Evolutionary conservation across 2,888 invertebrate species (phyloP).

Genomic region (Calliopum simillimum): DNA sequence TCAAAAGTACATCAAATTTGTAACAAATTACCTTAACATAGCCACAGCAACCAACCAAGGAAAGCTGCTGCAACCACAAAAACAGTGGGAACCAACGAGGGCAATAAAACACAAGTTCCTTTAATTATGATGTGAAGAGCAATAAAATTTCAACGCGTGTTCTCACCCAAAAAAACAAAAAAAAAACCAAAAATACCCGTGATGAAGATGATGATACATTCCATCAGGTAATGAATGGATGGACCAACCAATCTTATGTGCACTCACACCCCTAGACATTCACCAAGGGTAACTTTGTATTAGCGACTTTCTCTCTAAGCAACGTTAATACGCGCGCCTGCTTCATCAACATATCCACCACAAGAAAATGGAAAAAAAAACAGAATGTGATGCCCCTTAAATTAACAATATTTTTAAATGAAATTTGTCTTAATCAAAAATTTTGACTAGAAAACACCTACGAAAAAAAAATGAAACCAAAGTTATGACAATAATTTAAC

Average conservation of each 20-base stretch:
- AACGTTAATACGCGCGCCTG: too few species aligned
- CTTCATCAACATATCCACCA: too few species aligned
- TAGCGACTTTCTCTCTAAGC: background rate
- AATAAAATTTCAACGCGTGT: constrained; percentile 61
- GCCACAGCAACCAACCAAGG: background rate
- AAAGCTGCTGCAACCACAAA: too few species aligned
- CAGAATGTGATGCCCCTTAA: background rate
- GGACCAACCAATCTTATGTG: background rate
- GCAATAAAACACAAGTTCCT: constrained; percentile 48
- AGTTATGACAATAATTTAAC: background rate
- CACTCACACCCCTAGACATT: background rate
- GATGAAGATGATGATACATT: constrained; percentile 23
- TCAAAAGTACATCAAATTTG: constrained; percentile 59
- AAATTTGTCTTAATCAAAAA: background rate
- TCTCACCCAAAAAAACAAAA: constrained; percentile 13
- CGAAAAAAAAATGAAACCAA: background rate
- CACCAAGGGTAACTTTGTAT: background rate
- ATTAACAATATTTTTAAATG: constrained; percentile 14
- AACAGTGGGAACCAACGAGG: constrained; percentile 7
- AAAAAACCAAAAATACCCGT: constrained; percentile 6
- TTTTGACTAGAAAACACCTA: background rate
- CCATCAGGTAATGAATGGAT: constrained; percentile 22
- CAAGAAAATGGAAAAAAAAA: too few species aligned
- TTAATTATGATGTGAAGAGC: constrained; percentile 66
- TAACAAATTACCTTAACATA: constrained; percentile 56